Base-by-base conservation (phyloP, 2,888 invertebrate species). In the Synanthedon vespiformis region DNA sequence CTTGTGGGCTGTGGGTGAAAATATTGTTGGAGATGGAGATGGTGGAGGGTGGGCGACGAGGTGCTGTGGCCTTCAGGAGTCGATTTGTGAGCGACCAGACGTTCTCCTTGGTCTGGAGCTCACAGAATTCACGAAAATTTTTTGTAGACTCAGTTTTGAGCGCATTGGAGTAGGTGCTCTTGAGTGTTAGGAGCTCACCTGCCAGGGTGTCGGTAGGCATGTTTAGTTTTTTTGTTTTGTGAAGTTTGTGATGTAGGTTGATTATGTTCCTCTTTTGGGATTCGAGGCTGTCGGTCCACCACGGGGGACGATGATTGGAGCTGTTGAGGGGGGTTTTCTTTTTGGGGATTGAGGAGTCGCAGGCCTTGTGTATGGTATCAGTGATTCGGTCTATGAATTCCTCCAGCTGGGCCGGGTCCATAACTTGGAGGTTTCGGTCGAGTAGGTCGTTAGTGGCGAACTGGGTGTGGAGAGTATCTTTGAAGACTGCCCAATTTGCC, bases 121-220 rank as follows among this genome's bases (percentile, higher is more conserved):
- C 50, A 40, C 62, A 66, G 11, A 66, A 66, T 2, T 62, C 56
- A 3, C 54, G 51, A 27, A 62, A 65, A 40, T 57, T 34, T 0
- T 54, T 27, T 0, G 56, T 54, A 0, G 62, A 59, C 0, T 53
- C 55, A 0, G 22, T 27, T 1, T 49, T 34, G 1, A 61, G 41
- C 0, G 54, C 53, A 1, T 55, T 44, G 0, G 54, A 16, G 48
- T 61, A 60, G 18, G 53, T 51, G 1, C 40, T 10, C 16, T 44
- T 55, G 2, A 50, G 6, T 4, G 1, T 8, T 1, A 41, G 10
- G 0, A 48, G n/a, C 0, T 50, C 40, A 12, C 56, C 55, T 0
- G 12, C n/a, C 0, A 58, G 0, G 2, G 47, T 22, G 13, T 40
- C 47, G 4, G 49, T 22, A 3, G 48, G 40, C 1, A n/a, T 0